phyloP scores from a whole-genome alignment of 2,113 vertebrate species.

The Serilophus lunatus region DNA sequence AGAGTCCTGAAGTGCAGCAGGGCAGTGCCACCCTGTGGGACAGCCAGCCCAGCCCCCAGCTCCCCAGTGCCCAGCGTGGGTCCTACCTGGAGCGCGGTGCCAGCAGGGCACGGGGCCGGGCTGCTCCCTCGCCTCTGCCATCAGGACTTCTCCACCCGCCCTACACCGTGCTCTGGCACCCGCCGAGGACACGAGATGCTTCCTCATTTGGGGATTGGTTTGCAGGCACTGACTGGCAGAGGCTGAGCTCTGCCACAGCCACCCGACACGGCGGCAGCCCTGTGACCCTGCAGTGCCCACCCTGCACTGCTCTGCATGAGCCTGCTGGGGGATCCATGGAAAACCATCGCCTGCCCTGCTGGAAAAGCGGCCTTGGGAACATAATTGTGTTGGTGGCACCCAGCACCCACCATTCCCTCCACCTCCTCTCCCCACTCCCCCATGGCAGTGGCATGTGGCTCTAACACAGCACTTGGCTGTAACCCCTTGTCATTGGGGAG shows the following conservation, averaged over 20 bases:
- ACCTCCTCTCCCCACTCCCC: neutral
- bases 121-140: slow-evolving; percentile 64
- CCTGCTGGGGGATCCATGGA: neutral
- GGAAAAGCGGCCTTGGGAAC: neutral
- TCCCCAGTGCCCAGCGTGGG: neutral
- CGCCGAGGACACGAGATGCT: neutral
- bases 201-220: slow-evolving; percentile 74
- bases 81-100: slow-evolving; percentile 68
- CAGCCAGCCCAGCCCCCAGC: neutral
- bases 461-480: neutral
- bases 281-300: neutral
- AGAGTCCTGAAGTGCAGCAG: rapidly evolving
- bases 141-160: slow-evolving; percentile 51
- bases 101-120: neutral
- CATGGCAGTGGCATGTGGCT: rapidly evolving
- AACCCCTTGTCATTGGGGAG: neutral
- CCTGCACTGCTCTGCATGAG: rapidly evolving
- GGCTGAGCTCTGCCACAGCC: neutral
- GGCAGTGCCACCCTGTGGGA: neutral
- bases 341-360: neutral
- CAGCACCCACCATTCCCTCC: neutral
- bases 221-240: slow-evolving; percentile 59
- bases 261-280: neutral
- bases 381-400: neutral
- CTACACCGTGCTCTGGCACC: neutral